Percentiles rank a stretch among this genome's conserved stretches.
phyloP scores from a whole-genome alignment of 2,888 invertebrate genomes.

The Eupithecia insigniata region DNA sequence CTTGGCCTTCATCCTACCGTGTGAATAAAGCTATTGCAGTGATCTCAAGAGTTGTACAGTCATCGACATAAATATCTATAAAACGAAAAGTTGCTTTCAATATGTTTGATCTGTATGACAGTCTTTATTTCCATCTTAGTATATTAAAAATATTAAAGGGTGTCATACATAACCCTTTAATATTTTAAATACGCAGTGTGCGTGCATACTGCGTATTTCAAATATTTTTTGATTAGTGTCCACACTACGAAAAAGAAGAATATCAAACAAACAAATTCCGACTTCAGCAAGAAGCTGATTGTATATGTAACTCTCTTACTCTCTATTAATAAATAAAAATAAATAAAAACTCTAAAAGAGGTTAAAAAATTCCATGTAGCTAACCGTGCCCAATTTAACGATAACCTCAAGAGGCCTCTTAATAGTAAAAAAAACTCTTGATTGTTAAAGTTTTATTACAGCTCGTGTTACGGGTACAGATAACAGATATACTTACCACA shows the following conservation, averaged over 20 bases:
- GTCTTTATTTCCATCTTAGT: neutral
- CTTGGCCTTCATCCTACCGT: constrained; percentile 23
- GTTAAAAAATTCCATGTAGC: neutral
- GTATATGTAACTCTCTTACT: no score
- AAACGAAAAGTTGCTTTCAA: neutral
- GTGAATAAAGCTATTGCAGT: constrained; percentile 25
- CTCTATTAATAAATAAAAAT: no score
- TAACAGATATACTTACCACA: neutral
- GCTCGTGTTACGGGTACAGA: no score
- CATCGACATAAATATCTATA: neutral
- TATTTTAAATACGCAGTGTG: no score
- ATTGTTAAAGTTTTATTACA: neutral
- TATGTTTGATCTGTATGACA: neutral
- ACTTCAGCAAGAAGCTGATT: neutral
- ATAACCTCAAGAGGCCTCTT: neutral
- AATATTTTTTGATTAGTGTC: no score
- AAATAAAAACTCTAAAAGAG: no score
- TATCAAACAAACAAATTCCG: neutral
- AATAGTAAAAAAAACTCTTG: neutral
- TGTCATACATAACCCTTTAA: no score
- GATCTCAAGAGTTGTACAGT: constrained; percentile 2
- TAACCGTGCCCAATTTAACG: neutral
- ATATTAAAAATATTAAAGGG: no score
- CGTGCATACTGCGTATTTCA: no score
- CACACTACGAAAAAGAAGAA: neutral